Conservation (phyloP, 2,888 invertebrate species). For the Drosophila falleni region DNA sequence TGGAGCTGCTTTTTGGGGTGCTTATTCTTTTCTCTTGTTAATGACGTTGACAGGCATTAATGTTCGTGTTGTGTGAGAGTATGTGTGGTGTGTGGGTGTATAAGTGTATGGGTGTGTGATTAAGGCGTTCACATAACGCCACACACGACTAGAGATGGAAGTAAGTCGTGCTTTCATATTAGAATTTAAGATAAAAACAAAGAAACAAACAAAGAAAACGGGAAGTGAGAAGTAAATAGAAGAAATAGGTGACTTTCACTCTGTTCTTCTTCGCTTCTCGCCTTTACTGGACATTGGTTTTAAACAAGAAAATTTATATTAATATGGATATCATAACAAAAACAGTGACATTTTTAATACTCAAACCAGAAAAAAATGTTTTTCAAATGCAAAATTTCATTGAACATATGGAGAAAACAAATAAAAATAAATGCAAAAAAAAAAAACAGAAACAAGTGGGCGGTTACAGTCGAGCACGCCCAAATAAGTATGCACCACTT, state of each 20-base stretch:
- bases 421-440: no score
- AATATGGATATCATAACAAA: background rate
- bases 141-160: slow-evolving; percentile 33
- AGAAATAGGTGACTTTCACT: background rate
- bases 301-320: background rate
- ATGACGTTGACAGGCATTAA: slow-evolving; percentile 74
- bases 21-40: slow-evolving; percentile 67
- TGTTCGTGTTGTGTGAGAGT: background rate
- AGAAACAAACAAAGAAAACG: background rate
- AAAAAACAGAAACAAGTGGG: background rate
- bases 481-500: no score
- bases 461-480: no score
- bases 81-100: background rate
- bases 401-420: background rate
- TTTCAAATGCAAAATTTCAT: background rate
- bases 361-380: background rate
- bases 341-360: background rate
- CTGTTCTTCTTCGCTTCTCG: no score
- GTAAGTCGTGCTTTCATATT: background rate
- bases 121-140: slow-evolving; percentile 1
- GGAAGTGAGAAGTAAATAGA: background rate
- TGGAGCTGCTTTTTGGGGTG: slow-evolving; percentile 16
- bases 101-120: slow-evolving; percentile 2
- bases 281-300: no score
- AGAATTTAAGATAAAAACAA: background rate